Base-by-base conservation (phyloP, 2,797 vertebrate species). In the Epinephelus malabaricus region DNA sequence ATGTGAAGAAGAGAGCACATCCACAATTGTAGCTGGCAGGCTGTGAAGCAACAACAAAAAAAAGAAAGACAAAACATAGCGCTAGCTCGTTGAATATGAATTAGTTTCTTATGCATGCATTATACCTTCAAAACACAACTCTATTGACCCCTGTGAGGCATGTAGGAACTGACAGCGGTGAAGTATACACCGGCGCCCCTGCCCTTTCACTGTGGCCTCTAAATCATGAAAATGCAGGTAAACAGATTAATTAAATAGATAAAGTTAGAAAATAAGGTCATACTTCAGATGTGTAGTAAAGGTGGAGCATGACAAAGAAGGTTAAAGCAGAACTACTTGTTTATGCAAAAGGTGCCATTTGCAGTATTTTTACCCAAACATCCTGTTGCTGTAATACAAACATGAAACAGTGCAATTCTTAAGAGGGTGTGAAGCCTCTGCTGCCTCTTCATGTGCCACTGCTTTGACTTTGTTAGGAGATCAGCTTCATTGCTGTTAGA, bases 51-150 rank as follows among this genome's bases (percentile, higher is more conserved):
- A 65, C 54, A 34, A 6, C 21, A 34, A 63, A 67, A 71, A 71
- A 46, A 27, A 43, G 55, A 59, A 13, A 45, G 54, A 79, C 25
- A 61, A 65, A 82, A 68, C 51, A 40, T 18, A 23, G 18, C 3
- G 56, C 49, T 45, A 69, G 53, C 70, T 54, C 21, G 45, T 45
- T 82, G 65, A 85, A 86, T 86, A 30, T 75, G 13, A 86, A 86
- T 85, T 27, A 15, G 46, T 63, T 67, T 51, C 25, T 75, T 66
- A 69, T 62, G 51, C 56, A 70, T 77, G 51, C 46, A 43, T 77
- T 61, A 67, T 56, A 51, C 13, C 53, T 51, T 47, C 50, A 63
- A 38, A 65, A 60, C 49, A 81, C 70, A 75, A 63, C 38, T 68
- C 59, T 12, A 1, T 43, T 82, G 67, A 88, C 60, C 60, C 60